Evolutionary conservation across 2,797 vertebrate genomes (phyloP).

Genomic region (Peromyscus eremicus): DNA sequence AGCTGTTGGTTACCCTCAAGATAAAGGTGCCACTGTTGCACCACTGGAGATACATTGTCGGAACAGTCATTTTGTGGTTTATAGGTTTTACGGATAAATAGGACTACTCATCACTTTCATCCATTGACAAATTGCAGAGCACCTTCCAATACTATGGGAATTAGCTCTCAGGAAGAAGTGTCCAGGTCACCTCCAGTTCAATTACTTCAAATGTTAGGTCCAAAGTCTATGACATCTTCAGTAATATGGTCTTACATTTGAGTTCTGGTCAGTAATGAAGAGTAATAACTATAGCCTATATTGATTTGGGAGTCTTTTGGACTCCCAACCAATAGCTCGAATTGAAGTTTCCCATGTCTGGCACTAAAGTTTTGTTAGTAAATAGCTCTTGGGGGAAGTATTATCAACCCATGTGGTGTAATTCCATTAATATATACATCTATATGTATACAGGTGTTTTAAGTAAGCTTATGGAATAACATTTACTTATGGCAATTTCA

Average conservation of each 20-base stretch:
- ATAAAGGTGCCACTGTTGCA: neutral
- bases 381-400: neutral
- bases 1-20: neutral
- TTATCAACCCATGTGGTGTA: neutral
- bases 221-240: neutral
- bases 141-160: neutral
- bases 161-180: neutral
- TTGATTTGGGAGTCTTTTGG: neutral
- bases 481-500: neutral
- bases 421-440: neutral
- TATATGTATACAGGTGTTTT: neutral
- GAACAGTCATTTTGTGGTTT: neutral
- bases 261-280: neutral
- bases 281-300: too few relatives aligned
- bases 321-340: neutral
- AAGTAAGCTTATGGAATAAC: neutral
- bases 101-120: neutral
- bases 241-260: neutral
- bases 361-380: neutral
- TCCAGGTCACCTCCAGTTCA: neutral
- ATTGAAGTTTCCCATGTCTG: neutral
- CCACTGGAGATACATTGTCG: neutral
- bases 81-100: neutral
- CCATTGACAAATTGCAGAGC: neutral
- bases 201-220: neutral